A percentile compares a stretch with the other conserved stretches of the same genome.
Evolutionary conservation across 2,797 vertebrate genomes (phyloP).

Genomic region (Aeoliscus strigatus): DNA sequence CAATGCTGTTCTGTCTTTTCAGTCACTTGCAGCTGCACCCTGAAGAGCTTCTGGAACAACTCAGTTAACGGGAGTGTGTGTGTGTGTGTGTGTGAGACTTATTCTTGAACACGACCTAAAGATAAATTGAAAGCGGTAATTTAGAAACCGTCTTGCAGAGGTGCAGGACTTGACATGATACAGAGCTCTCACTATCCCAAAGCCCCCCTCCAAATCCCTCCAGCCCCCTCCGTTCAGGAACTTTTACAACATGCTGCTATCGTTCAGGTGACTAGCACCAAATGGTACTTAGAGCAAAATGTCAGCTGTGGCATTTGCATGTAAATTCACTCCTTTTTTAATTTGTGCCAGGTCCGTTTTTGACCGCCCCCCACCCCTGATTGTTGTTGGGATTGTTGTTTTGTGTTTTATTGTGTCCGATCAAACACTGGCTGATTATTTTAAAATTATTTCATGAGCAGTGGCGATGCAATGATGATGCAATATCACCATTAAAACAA

Average conservation of each 20-base stretch:
- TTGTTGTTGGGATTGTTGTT: constrained; percentile 34
- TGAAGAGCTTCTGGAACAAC: constrained; percentile 32
- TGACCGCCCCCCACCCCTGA: constrained; percentile 30
- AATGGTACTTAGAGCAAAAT: constrained; percentile 61
- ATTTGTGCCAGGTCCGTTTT: constrained; percentile 48
- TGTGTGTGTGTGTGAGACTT: constrained; percentile 5
- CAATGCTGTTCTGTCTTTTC: constrained; percentile 20
- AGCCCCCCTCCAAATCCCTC: background rate
- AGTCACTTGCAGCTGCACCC: constrained; percentile 41
- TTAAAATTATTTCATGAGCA: constrained; percentile 5
- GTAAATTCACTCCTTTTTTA: constrained; percentile 59
- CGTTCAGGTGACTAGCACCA: constrained; percentile 39
- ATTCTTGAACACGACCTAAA: constrained; percentile 16
- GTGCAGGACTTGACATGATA: background rate
- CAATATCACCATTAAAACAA: too few relatives aligned
- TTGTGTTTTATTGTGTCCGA: constrained; percentile 12
- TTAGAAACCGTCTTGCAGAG: constrained; percentile 8
- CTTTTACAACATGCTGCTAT: constrained; percentile 36
- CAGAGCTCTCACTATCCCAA: too few relatives aligned
- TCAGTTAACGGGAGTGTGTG: constrained; percentile 24
- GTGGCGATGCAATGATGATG: too few relatives aligned
- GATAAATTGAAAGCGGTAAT: constrained; percentile 35
- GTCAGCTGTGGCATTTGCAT: constrained; percentile 67
- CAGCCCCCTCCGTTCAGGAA: constrained; percentile 18
- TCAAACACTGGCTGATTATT: constrained; percentile 11